Evolutionary conservation across 2,888 invertebrate genomes (phyloP), one percentile per base, ranked within the genome.

Genomic region (Parthenolecanium corni): DNA sequence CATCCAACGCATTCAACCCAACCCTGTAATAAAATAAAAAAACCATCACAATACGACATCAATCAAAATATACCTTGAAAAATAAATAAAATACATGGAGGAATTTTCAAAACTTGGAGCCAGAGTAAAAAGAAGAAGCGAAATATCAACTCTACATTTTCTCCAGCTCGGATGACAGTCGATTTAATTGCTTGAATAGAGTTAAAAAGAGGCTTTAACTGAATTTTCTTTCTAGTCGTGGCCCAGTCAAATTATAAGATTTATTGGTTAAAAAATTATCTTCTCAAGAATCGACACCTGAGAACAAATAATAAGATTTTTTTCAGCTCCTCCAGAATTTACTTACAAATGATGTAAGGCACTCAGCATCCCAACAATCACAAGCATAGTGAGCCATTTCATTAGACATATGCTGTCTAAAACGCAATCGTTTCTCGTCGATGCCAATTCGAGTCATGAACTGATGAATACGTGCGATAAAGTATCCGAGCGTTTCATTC

Each of bases 331-430:
- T n/a, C n/a, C n/a, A 12, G 3, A 16, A 56, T 38, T 49, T 52
- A 3, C 61, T 78, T 75, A 83, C 86, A 74, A 94, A 95, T 63
- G 95, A 94, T 2, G 97, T 95, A 23, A 95, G 80, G 71, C 91
- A 90, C 74, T 99, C 98, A 1, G 97, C 97, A 78, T 99, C 98
- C 98, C 98, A 99, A 73, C 98, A 99, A 73, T 99, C 98, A 74
- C 91, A 88, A 9, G 98, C 98, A 74, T 99, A 99, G 76, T 99
- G 98, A 67, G 98, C 98, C 98, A 99, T 99, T 77, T 99, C 98
- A 76, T 98, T 99, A 66, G 86, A 80, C 91, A 99, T 91, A 73
- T 99, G 98, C 73, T 99, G 98, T 31, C 98, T 83, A 77, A 99
- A 99, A 46, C 98, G 82, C 62, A 99, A 75, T 69, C 86, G 85